Evolutionary conservation across 2,113 vertebrate species (phyloP), one percentile per base, ranked within the genome.

Genomic region (Nettapus auritus): DNA sequence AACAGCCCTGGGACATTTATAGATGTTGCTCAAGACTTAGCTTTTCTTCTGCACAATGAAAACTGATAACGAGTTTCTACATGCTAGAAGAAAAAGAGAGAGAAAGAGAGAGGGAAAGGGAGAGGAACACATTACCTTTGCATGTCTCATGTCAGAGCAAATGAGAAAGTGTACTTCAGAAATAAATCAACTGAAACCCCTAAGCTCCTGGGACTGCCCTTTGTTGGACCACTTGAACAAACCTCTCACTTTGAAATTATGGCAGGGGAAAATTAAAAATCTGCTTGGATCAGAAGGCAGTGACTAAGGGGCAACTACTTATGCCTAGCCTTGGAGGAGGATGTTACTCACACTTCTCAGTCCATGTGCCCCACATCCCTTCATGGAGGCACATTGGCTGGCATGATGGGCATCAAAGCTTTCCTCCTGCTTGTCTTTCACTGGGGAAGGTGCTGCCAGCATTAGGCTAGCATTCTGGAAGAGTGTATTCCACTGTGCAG

Each of bases 11-110:
- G 92, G 90, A 86, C 73, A 88, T 95, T 95, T 94, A 94, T 62
- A 93, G 89, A 77, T 76, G 44, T 96, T 96, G 87, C 89, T 93
- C 56, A 96, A 96, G 75, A 88, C 6, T 2, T 16, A 52, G 57
- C 66, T 96, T 97, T 91, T 96, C 93, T 95, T 88, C 86, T 82
- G 64, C 64, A 87, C 70, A 88, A 44, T 52, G 83, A 95, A 95
- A 96, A 94, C 79, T 0, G 26, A 91, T 96, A 96, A 94, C 84
- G 82, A 76, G 90, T 94, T 94, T 82, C 89, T 86, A 69, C 85
- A 79, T 11, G 88, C 42, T 73, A 11, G 10, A 33, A 21, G 3
- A 46, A 69, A 73, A 48, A 21, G 40, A 21, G 17, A 8, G 7
- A 38, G 36, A 63, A n/a, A 50, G 21, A 38, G 4, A 36, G 13